Percentiles rank a stretch among this genome's conserved stretches.
phyloP scores from a whole-genome alignment of 1,140 invertebrate genomes.

The Phenacoccus solenopsis region DNA sequence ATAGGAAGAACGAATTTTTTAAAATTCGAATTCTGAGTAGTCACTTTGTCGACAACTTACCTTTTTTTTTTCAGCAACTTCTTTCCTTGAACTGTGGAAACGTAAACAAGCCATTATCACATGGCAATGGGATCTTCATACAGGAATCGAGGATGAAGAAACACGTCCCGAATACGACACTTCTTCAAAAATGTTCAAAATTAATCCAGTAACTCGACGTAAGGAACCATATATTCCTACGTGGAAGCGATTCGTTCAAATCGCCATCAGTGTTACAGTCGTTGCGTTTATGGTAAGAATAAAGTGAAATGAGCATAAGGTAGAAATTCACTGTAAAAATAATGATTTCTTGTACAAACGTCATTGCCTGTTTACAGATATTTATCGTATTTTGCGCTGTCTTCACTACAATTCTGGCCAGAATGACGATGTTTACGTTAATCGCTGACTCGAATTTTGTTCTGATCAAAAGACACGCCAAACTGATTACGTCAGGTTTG shows the following conservation, averaged over 20 bases:
- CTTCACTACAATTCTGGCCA: not conserved
- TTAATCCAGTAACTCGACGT: constrained; percentile 60
- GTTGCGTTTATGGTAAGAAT: not conserved
- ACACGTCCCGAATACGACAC: constrained; percentile 67
- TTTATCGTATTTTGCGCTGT: not conserved
- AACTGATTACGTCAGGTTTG: not conserved
- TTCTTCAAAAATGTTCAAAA: constrained; percentile 37
- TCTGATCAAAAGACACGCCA: not conserved
- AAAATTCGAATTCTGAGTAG: not conserved
- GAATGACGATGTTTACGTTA: not conserved
- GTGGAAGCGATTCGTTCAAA: constrained; percentile 43
- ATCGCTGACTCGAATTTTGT: not conserved
- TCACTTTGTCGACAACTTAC: not conserved
- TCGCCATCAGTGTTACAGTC: not conserved
- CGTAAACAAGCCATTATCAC: constrained; percentile 79
- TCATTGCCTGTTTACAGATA: not conserved
- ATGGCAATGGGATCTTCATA: constrained; percentile 71
- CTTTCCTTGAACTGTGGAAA: constrained; percentile 91
- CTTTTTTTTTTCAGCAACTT: constrained; percentile 42
- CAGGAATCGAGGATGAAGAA: constrained; percentile 70
- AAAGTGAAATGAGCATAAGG: too few species aligned
- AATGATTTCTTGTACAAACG: too few species aligned
- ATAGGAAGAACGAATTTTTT: too few species aligned
- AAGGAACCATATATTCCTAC: constrained; percentile 73
- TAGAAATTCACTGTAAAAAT: too few species aligned